Evolutionary conservation across 2,113 vertebrate genomes (phyloP).

Genomic region (Entosphenus tridentatus): DNA sequence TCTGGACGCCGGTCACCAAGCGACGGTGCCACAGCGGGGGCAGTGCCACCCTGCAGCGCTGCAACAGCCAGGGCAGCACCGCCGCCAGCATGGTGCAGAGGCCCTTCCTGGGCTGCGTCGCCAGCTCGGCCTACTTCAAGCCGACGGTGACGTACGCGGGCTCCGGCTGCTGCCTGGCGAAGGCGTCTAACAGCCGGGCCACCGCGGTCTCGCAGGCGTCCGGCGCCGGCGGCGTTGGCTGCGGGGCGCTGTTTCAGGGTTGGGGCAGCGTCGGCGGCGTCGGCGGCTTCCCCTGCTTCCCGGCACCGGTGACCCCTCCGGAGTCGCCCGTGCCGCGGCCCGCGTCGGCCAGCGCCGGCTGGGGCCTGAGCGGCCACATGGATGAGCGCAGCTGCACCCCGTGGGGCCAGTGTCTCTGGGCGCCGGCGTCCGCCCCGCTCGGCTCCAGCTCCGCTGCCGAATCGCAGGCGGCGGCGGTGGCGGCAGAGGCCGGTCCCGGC

Average conservation of each 20-base stretch:
- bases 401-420: background rate
- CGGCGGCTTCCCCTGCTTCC: background rate
- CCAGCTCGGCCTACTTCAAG: no score
- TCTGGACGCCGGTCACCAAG: constrained; percentile 50
- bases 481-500: background rate
- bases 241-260: background rate
- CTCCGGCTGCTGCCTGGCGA: no score
- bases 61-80: constrained; percentile 24
- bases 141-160: no score
- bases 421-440: background rate
- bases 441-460: background rate
- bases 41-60: constrained; percentile 23
- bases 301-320: background rate
- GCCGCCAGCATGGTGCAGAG: constrained; percentile 14
- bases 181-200: no score
- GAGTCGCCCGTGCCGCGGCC: constrained; percentile 20
- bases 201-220: no score
- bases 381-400: background rate
- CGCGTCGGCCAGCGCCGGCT: constrained; percentile 28
- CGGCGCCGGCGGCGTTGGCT: no score
- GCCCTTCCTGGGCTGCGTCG: background rate
- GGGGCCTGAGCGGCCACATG: constrained; percentile 11
- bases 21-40: constrained; percentile 35
- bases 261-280: background rate
- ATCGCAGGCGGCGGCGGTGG: background rate